Percentiles rank a stretch among this genome's conserved stretches.
Evolutionary conservation across 2,888 invertebrate species (phyloP).

Genomic region (Hartigia nigra): DNA sequence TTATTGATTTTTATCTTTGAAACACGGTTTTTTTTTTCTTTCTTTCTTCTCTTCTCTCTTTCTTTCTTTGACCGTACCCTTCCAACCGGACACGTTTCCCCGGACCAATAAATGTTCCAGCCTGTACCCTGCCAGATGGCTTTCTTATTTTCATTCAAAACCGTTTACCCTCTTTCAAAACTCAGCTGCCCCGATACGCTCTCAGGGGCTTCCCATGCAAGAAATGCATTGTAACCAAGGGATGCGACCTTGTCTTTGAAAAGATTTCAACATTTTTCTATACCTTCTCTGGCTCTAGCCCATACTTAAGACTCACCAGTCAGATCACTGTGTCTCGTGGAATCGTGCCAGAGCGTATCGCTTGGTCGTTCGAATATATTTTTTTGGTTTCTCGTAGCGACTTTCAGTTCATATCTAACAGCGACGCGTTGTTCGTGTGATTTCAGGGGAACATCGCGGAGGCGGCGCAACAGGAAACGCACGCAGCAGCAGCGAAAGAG

Average conservation of each 20-base stretch:
- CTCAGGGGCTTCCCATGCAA: background rate
- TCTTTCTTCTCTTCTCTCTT: background rate
- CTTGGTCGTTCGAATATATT: background rate
- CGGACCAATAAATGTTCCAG: background rate
- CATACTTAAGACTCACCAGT: background rate
- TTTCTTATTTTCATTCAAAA: background rate
- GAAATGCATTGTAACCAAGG: background rate
- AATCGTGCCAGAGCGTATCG: background rate
- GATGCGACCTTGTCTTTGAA: background rate
- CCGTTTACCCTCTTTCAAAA: background rate
- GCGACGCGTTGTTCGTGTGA: slow-evolving; percentile 54
- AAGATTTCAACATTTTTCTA: background rate
- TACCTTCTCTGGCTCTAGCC: background rate
- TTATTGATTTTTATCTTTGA: slow-evolving; percentile 50
- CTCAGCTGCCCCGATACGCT: background rate
- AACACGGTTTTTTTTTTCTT: slow-evolving; percentile 24
- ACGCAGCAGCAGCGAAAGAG: slow-evolving; percentile 58
- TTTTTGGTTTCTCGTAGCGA: background rate
- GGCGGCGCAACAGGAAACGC: slow-evolving; percentile 56
- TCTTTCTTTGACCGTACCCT: background rate
- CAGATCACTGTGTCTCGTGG: background rate
- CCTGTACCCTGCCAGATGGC: background rate
- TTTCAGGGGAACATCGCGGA: slow-evolving; percentile 64
- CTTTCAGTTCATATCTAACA: background rate
- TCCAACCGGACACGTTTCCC: background rate